Base-by-base conservation (phyloP, 2,888 invertebrate species). In the Pachydiplax longipennis region DNA sequence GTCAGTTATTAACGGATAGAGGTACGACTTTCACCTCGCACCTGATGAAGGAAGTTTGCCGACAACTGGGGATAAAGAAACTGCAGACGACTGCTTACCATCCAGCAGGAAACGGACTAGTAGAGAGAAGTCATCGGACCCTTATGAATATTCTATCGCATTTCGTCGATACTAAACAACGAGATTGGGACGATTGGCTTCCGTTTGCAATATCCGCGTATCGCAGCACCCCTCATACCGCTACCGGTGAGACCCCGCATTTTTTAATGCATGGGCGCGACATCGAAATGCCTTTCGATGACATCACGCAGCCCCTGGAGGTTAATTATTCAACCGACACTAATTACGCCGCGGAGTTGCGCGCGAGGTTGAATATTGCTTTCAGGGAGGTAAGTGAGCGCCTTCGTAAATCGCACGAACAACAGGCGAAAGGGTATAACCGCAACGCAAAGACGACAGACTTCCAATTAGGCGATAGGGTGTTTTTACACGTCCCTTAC, bases 121-220 rank as follows among this genome's bases (percentile, higher is more conserved):
- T 93, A 0, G 93, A 93, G 90, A 65, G 93, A 73, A 91, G 92
- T 61, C 93, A 93, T 73, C 90, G 93, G 65, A 91, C 92, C 0
- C 81, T 93, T 0, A 93, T 92, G n/a, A 25, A 82, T 48, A 12
- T 82, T 1, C 6, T 82, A 8, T 82, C 82, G 5, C 82, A 82
- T 18, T 82, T 82, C 25, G 82, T 82, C 0, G 25, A 25, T 40
- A 25, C 5, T 10, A n/a, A 82, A 22, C 48, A 82, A 2, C 22
- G 48, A 6, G 82, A 82, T 25, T 82, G 82, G 82, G 82, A 82
- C n/a, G 25, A 48, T 10, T 48, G 82, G 48, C 31, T 82, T 6
- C 25, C 25, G 2, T 82, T 25, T 53, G 82, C 82, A 1, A 10
- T 48, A 25, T 82, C 48, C 2, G 82, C 82, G 0, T 82, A 82